phyloP scores from a whole-genome alignment of 2,797 vertebrate genomes.

The Valencia hispanica region DNA sequence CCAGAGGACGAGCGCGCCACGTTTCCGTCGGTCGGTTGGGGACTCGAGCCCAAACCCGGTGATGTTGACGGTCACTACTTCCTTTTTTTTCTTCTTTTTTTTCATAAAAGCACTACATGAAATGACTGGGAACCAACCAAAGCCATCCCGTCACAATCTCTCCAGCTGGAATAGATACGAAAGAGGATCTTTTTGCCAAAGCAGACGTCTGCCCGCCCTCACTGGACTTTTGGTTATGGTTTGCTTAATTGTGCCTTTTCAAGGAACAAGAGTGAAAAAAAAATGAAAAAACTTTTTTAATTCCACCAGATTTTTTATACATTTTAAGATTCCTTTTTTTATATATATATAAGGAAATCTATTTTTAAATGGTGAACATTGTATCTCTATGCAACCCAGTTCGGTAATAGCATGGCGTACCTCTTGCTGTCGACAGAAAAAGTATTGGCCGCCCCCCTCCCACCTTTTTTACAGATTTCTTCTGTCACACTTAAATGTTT shows the following conservation, averaged over 20 bases:
- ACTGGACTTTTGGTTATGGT: constrained; percentile 64
- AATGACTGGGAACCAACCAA: constrained; percentile 56
- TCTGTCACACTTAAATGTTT: not conserved
- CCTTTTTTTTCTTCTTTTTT: not conserved
- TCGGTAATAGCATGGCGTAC: constrained; percentile 53
- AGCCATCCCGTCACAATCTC: constrained; percentile 55
- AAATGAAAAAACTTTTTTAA: constrained; percentile 52
- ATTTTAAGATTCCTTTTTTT: constrained; percentile 65
- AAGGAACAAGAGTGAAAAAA: constrained; percentile 52
- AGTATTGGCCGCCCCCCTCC: not conserved
- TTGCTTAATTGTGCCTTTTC: constrained; percentile 73
- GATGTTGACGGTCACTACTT: constrained; percentile 48
- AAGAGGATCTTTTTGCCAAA: constrained; percentile 74
- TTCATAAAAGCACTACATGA: constrained; percentile 31
- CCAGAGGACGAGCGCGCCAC: not conserved
- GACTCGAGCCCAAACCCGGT: constrained; percentile 28
- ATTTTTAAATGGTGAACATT: constrained; percentile 66
- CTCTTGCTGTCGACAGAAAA: constrained; percentile 31
- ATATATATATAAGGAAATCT: constrained; percentile 69
- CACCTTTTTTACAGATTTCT: not conserved
- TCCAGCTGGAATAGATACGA: constrained; percentile 42
- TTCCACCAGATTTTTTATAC: constrained; percentile 71
- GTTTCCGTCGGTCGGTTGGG: constrained; percentile 8
- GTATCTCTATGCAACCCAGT: constrained; percentile 78
- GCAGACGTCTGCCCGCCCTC: constrained; percentile 71